Evolutionary conservation across 2,888 invertebrate species (phyloP), one percentile per base, ranked within the genome.

Genomic region (Notodonta ziczac): DNA sequence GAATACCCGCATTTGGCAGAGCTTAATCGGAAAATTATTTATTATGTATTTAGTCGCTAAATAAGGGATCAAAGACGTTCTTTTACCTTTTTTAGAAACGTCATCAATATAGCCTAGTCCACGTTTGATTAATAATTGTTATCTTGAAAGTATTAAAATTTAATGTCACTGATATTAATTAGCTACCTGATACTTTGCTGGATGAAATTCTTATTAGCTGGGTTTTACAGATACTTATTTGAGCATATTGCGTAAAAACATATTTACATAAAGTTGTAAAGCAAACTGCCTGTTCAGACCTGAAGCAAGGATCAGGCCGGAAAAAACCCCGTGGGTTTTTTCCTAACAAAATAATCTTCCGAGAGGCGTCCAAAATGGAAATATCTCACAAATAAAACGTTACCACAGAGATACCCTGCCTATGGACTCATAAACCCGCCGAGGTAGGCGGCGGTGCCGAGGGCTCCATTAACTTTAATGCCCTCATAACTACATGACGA

Each of bases 401-500:
- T 77, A 73, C 77, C 77, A 73, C 73, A 72, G 76, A 85, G 81
- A 80, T 84, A 83, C 81, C 82, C 76, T 77, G 78, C 77, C 83
- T 79, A 83, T 86, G 85, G 86, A 83, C 82, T 81, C 85, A 85
- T 90, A 88, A 90, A 89, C 80, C 84, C 81, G 78, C 77, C 74
- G 80, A 81, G 82, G 84, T 82, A 72, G 84, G 82, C 78, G 80
- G 73, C 79, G 78, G 73, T 80, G 78, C 75, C 79, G 80, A 81
- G 82, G 78, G 83, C 77, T 83, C 88, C 89, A 91, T 91, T 90
- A 89, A 90, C 83, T 90, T 90, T 90, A 89, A 88, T 85, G 81
- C 81, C 82, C 83, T 85, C 87, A 87, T 87, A 89, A 86, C 88
- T 89, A 86, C 82, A 88, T 88, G 85, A 84, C 83, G 81, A 86